phyloP scores from a whole-genome alignment of 2,797 vertebrate species.

The Halcyon badia region DNA sequence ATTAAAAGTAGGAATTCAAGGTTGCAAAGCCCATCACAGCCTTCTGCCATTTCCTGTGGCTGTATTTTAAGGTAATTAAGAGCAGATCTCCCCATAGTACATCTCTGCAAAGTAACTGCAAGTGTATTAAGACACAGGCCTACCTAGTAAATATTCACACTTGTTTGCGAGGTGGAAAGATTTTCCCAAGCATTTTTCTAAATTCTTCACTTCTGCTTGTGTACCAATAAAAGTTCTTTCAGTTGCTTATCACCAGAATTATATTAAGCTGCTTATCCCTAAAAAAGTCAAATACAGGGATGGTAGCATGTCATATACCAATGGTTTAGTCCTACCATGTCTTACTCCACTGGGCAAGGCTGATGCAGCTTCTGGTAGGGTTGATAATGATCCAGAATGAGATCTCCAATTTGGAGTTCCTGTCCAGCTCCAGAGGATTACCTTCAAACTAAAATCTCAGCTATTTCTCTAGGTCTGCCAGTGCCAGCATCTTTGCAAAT shows the following conservation, averaged over 20 bases:
- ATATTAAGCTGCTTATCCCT: neutral
- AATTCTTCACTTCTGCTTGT: neutral
- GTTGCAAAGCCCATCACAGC: slow-evolving; percentile 56
- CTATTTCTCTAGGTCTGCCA: neutral
- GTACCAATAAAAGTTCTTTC: neutral
- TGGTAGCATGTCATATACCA: neutral
- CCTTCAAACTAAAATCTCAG: neutral
- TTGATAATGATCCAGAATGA: neutral
- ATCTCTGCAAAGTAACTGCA: slow-evolving; percentile 49
- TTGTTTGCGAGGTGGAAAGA: neutral
- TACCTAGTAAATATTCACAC: neutral
- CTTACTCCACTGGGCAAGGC: neutral
- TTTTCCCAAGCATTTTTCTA: neutral
- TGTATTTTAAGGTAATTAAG: slow-evolving; percentile 73
- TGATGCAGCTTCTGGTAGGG: neutral
- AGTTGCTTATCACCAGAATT: neutral
- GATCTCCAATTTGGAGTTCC: neutral
- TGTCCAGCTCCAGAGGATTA: neutral
- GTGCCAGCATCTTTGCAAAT: neutral
- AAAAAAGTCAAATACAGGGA: neutral
- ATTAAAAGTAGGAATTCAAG: slow-evolving; percentile 71
- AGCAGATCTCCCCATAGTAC: slow-evolving; percentile 45
- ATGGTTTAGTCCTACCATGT: neutral
- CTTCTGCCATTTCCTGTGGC: slow-evolving; percentile 64
- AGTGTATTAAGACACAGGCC: neutral